Base-by-base conservation (phyloP, 1,140 invertebrate species). In the Ostrea denselamellosa region DNA sequence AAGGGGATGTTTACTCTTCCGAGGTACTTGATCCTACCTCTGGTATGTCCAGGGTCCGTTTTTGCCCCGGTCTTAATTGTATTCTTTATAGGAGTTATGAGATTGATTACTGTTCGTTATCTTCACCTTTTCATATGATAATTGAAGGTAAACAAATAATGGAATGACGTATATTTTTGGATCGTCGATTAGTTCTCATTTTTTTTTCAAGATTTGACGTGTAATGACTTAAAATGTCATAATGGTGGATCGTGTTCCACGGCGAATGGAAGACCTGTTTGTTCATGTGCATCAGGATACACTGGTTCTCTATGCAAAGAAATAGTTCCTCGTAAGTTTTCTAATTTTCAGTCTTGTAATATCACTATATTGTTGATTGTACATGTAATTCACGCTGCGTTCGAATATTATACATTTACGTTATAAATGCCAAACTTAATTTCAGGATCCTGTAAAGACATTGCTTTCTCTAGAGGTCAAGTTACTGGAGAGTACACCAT, bases 401-500 rank as follows among this genome's bases (percentile, higher is more conserved):
- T 44, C 5, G 34, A 44, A 44, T 1, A 44, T 44, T 44, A 44
- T 44, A 44, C 34, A 5, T 44, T 44, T 44, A 44, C 34, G 34
- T 44, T 44, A 44, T 44, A 1, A 44, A 44, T 44, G 34, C 5
- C 34, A 1, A 44, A 5, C n/a, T 62, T 62, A 62, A 19, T 62
- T 62, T 62, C 58, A 62, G 58, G 7, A 14, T 62, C 58, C n/a
- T 62, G 58, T 62, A 62, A 62, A 62, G 58, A 62, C 58, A 62
- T 62, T 19, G 58, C 58, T 62, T 19, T 14, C 14, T 62, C 58
- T 12, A 62, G n/a, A 62, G 58, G 58, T 17, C 58, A 17, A 7
- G 9, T 28, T 7, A 51, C 71, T 51, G 71, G 71, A 81, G 71
- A 51, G 25, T 81, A 81, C 71, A 22, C 25, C 19, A 34, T 34